Evolutionary conservation across 1,140 invertebrate species (phyloP).

Genomic region (Drosophila kikkawai): DNA sequence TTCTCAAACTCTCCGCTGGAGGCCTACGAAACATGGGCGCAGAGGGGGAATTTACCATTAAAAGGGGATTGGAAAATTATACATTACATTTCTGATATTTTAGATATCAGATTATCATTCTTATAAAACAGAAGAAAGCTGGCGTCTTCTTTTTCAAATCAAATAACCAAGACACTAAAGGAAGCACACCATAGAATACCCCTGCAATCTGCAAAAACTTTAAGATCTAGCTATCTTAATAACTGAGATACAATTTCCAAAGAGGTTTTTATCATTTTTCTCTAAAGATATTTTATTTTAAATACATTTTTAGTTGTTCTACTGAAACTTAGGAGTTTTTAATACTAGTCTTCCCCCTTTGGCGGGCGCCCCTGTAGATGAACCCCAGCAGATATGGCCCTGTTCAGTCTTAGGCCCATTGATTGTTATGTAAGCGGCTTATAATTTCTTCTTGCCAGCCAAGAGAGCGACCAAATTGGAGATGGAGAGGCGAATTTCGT

Average conservation of each 20-base stretch:
- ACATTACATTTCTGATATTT: no score
- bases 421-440: slow-evolving; percentile 67
- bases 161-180: background rate
- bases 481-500: slow-evolving; percentile 36
- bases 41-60: background rate
- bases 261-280: no score
- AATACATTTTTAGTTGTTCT: background rate
- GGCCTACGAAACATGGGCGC: slow-evolving; percentile 23
- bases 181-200: background rate
- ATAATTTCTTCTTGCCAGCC: slow-evolving; percentile 55
- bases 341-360: background rate
- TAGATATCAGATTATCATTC: background rate
- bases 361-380: slow-evolving; percentile 5
- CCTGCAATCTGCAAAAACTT: rapidly evolving
- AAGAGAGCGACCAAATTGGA: slow-evolving; percentile 8
- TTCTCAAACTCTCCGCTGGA: slow-evolving; percentile 29
- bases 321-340: rapidly evolving
- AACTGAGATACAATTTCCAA: background rate
- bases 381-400: slow-evolving; percentile 24
- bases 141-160: background rate
- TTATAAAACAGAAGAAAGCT: no score
- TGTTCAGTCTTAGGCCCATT: slow-evolving; percentile 38
- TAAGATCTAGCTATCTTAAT: background rate
- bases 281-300: background rate
- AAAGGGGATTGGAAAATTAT: background rate